phyloP scores from a whole-genome alignment of 2,797 vertebrate species.

The Cirrhinus molitorella region DNA sequence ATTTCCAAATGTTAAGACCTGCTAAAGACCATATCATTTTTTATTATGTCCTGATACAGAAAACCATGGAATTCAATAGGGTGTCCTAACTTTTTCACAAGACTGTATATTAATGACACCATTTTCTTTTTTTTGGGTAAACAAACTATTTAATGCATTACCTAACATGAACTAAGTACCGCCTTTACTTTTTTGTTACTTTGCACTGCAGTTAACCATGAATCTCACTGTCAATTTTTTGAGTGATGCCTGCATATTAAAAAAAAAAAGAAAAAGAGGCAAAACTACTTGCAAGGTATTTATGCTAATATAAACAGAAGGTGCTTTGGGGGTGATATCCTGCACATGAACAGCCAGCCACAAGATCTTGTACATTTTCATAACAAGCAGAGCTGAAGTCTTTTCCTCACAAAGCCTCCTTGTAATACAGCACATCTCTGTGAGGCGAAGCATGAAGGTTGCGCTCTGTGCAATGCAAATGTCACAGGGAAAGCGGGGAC shows the following conservation, averaged over 20 bases:
- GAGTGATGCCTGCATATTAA: neutral
- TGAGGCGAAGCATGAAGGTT: constrained; percentile 54
- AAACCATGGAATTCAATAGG: no score
- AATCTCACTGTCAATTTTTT: neutral
- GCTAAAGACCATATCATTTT: no score
- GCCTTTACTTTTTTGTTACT: no score
- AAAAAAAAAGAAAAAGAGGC: neutral
- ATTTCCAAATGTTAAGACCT: no score
- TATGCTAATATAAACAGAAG: constrained; percentile 28
- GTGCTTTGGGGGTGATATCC: constrained; percentile 3
- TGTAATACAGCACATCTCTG: constrained; percentile 45
- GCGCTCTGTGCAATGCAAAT: constrained; percentile 53
- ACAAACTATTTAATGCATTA: no score
- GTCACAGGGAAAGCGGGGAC: constrained; percentile 45
- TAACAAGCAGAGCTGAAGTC: constrained; percentile 20
- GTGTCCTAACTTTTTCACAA: no score
- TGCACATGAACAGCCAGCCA: constrained; percentile 19
- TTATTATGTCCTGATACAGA: no score
- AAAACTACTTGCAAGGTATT: neutral
- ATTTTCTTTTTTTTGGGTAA: no score
- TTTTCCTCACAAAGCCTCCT: constrained; percentile 30
- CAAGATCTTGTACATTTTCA: constrained; percentile 27
- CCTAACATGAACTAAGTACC: no score
- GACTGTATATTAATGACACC: no score
- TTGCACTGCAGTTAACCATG: neutral